Evolutionary conservation across 2,113 vertebrate species (phyloP), one percentile per base, ranked within the genome.

Genomic region (Melanerpes formicivorus): DNA sequence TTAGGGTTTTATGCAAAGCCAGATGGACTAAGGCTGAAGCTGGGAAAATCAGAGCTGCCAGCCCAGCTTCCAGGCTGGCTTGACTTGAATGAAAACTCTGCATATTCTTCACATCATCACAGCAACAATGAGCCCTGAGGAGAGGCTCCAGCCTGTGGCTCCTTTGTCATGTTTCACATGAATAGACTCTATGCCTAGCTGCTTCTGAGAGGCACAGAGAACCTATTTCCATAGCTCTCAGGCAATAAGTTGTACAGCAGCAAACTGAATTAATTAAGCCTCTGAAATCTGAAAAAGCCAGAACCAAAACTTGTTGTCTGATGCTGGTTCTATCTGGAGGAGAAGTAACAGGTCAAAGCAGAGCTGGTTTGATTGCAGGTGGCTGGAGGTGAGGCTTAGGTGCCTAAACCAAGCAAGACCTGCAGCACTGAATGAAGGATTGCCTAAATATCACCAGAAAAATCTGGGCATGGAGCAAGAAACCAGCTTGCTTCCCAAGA

Each of bases 261-360:
- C 18, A 87, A 75, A 74, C 3, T 40, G 10, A 74, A 67, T 64
- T 67, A 44, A 22, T 67, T 12, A 84, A 93, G 27, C 22, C 30
- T 85, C 52, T 48, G 64, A 87, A 93, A 93, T 73, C 46, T 73
- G 42, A 90, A 95, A 90, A 80, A 30, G 18, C 23, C 60, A 71
- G 25, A 81, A 44, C 15, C 16, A 60, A 90, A 90, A n/a, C 7
- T 4, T 19, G 27, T 22, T 74, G 18, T 26, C 22, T 29, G 74
- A 59, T 48, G 22, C 3, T 44, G 18, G 12, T 71, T 78, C 75
- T 88, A 48, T 29, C 37, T 92, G 40, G 44, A 73, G 71, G 93
- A 93, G 12, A 87, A 80, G 75, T 54, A 74, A 52, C 9, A 74
- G 34, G 67, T 52, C 25, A 59, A 88, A 80, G 26, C 65, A 48